Evolutionary conservation across 2,113 vertebrate species (phyloP), one percentile per base, ranked within the genome.

Genomic region (Istiophorus platypterus): DNA sequence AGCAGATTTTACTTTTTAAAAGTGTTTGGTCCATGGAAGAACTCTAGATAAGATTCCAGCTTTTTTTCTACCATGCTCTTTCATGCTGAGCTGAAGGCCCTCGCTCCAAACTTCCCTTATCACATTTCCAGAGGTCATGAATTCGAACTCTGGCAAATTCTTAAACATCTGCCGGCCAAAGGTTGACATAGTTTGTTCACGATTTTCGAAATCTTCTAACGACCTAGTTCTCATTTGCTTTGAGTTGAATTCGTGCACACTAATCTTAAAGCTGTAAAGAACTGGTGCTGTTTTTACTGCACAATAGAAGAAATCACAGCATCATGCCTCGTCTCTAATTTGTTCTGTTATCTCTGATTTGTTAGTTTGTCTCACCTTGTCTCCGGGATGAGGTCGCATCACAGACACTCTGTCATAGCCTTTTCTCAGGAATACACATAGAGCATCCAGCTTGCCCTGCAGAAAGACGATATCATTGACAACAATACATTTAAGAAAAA

Each of bases 371-470:
- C 11, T 84, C 95, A 99, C 98, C 97, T 98, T 98, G 88, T 99
- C 98, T 95, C 98, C 98, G 1, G 97, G 98, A 87, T 97, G 96
- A 1, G 98, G 98, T 66, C 98, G 94, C 98, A 99, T 99, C 92
- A 99, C 95, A 0, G 98, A 99, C 20, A 99, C 97, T 0, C 98
- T 95, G 88, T 98, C 95, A 1, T 99, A 99, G 20, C 98, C 97
- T 90, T 96, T 98, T 84, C 96, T 91, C 84, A 99, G 93, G 68
- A 99, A 93, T 1, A 98, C 96, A 95, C 96, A 98, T 62, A 99
- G 92, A 22, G 98, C 97, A 24, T 99, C 98, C 86, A 99, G 87
- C 85, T 99, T 99, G 8, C 98, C 98, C 98, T 99, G 93, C 1
- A 75, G 22, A 66, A 22, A 72, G 24, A 93, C 0, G 2, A n/a